A percentile compares a stretch with the other conserved stretches of the same genome.
phyloP scores from a whole-genome alignment of 2,113 vertebrate species.

The Onychorhynchus coronatus region DNA sequence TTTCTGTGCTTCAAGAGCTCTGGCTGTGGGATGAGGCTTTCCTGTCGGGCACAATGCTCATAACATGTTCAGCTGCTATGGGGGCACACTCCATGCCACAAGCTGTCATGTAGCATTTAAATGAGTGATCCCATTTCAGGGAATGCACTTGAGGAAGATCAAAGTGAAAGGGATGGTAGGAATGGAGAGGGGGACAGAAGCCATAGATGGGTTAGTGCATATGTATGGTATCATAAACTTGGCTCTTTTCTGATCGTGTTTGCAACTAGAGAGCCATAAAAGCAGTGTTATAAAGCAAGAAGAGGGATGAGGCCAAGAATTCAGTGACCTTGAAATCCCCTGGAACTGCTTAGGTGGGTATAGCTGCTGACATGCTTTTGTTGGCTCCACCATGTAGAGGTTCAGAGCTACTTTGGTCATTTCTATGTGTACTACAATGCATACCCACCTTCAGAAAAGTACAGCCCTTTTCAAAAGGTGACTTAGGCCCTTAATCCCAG shows the following conservation, averaged over 20 bases:
- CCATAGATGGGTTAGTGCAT: fast-evolving
- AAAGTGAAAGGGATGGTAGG: not conserved
- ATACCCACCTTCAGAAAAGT: not conserved
- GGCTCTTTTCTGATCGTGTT: not conserved
- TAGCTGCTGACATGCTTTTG: not conserved
- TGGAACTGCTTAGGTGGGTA: not conserved
- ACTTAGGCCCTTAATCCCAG: not conserved
- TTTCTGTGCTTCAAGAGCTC: not conserved
- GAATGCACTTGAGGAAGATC: not conserved
- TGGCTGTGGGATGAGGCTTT: not conserved
- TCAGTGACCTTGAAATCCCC: not conserved
- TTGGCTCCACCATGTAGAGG: not conserved
- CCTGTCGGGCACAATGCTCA: fast-evolving
- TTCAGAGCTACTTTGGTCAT: not conserved
- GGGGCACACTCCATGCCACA: not conserved
- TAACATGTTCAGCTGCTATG: not conserved
- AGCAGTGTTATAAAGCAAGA: not conserved
- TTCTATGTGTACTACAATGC: fast-evolving
- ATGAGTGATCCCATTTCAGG: not conserved
- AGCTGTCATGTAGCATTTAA: not conserved
- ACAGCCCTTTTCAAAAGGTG: not conserved
- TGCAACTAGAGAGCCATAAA: not conserved
- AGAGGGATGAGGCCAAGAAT: not conserved
- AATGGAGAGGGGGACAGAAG: not conserved
- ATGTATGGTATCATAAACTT: not conserved